Conservation (phyloP, 23 tunicate genomes). For the Halocynthia aurantium region DNA sequence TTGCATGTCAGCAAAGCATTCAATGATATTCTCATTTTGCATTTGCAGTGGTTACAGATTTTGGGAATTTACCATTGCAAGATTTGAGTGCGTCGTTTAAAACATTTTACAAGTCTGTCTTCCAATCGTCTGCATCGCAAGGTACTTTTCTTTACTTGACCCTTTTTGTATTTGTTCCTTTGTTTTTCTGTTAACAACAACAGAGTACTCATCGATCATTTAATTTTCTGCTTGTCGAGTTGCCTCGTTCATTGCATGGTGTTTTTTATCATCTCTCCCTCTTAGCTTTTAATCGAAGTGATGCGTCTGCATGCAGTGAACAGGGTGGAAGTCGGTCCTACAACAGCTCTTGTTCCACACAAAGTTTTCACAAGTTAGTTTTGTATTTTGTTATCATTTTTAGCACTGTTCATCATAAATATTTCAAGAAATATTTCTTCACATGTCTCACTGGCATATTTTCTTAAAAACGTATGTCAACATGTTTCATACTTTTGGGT, state of each 20-base stretch:
- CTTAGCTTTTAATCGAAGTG: neutral
- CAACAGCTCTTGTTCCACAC: constrained; percentile 9
- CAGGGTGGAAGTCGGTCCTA: constrained; percentile 1
- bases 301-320: neutral
- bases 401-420: neutral
- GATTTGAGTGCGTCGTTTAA: constrained; percentile 80
- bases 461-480: no score
- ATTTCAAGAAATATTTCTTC: no score
- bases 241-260: neutral
- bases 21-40: no score
- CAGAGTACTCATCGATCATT: no score
- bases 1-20: no score
- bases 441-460: no score
- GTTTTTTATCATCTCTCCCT: neutral
- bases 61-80: constrained; percentile 25
- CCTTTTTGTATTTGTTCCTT: neutral
- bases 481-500: no score
- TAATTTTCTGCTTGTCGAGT: neutral
- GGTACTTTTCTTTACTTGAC: neutral
- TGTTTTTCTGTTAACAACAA: neutral
- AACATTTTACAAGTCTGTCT: constrained; percentile 44
- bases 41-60: neutral
- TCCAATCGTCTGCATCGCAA: constrained; percentile 33
- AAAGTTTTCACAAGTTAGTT: constrained; percentile 17
- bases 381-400: neutral